Evolutionary conservation across 2,797 vertebrate species (phyloP).

Genomic region (Centropyge bicolor): DNA sequence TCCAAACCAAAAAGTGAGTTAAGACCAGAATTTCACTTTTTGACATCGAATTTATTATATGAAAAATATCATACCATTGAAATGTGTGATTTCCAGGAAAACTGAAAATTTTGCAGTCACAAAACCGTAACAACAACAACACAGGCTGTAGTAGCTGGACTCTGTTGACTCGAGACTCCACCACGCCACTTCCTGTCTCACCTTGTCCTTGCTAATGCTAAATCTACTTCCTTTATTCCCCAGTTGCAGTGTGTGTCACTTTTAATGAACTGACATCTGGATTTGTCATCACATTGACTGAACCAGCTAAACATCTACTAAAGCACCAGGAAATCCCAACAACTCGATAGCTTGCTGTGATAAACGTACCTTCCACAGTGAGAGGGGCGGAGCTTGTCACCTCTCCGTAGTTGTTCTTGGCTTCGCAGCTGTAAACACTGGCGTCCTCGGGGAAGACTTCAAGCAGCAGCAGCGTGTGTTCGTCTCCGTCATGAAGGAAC

Average conservation of each 20-base stretch:
- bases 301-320: too few relatives aligned
- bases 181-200: too few relatives aligned
- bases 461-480: conserved; percentile 93
- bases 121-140: too few relatives aligned
- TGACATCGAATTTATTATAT: too few relatives aligned
- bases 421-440: conserved; percentile 92
- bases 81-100: neutral
- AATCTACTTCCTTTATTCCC: too few relatives aligned
- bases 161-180: too few relatives aligned
- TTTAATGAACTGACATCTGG: too few relatives aligned
- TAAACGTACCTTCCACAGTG: conserved; percentile 91
- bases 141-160: neutral
- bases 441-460: conserved; percentile 95
- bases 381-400: conserved; percentile 92
- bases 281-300: too few relatives aligned
- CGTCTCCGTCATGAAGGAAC: conserved; percentile 92
- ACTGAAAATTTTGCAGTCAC: neutral
- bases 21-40: too few relatives aligned
- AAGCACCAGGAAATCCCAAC: neutral
- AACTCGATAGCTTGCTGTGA: fast-evolving
- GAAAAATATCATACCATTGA: neutral
- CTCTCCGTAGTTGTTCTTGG: conserved; percentile 92
- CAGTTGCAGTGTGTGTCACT: too few relatives aligned
- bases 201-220: too few relatives aligned
- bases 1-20: too few relatives aligned